A percentile compares a stretch with the other conserved stretches of the same genome.
Conservation (phyloP, 2,888 invertebrate genomes). For the Blera fallax region DNA sequence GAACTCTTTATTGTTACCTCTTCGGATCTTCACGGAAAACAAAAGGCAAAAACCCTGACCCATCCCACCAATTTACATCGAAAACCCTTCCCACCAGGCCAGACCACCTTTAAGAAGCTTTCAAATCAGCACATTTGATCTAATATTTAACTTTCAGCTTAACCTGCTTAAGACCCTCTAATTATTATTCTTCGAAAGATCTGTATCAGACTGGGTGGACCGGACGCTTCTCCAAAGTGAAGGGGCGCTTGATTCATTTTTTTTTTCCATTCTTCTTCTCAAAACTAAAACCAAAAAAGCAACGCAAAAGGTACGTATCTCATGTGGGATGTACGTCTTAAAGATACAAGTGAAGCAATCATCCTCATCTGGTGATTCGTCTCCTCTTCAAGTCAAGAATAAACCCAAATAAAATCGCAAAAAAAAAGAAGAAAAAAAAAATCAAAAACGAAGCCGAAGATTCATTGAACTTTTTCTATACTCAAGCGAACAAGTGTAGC, state of each 20-base stretch:
- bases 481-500: conserved; percentile 9
- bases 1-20: no score
- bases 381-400: conserved; percentile 9
- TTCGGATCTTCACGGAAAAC: no score
- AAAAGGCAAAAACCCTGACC: neutral
- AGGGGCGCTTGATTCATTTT: neutral
- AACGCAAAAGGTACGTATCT: neutral
- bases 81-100: neutral
- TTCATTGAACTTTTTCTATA: conserved; percentile 30
- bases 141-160: neutral
- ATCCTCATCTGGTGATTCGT: neutral
- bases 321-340: neutral
- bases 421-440: neutral
- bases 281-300: neutral
- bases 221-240: conserved; percentile 1
- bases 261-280: neutral
- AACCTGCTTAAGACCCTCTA: neutral
- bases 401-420: conserved; percentile 30
- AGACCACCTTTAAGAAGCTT: neutral
- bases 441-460: neutral
- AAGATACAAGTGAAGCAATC: conserved; percentile 1
- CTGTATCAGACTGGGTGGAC: neutral
- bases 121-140: neutral
- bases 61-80: neutral
- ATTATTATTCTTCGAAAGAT: neutral